Conservation (phyloP, 2,113 vertebrate species). For the Caloenas nicobarica region DNA sequence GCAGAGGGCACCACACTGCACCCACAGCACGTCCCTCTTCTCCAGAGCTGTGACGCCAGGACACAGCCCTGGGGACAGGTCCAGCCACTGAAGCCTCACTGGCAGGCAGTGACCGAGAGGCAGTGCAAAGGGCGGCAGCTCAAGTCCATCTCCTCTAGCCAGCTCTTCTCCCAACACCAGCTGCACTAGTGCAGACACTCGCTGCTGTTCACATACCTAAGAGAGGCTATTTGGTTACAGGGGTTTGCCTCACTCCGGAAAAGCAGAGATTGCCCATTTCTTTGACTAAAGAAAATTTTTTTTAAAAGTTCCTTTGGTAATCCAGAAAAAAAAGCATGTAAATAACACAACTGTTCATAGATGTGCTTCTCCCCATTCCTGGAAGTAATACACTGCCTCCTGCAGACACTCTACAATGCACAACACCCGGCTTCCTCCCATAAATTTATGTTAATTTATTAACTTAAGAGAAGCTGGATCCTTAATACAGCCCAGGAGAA, state of each 20-base stretch:
- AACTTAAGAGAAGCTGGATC: neutral
- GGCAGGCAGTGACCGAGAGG: fast-evolving
- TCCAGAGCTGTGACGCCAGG: neutral
- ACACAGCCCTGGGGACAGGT: neutral
- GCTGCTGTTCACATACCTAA: neutral
- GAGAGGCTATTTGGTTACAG: neutral
- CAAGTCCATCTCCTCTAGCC: neutral
- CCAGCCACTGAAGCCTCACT: neutral
- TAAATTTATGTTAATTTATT: neutral
- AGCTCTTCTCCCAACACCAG: neutral
- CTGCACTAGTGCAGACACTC: neutral
- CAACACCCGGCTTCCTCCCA: neutral
- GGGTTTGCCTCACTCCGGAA: neutral
- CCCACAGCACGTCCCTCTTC: neutral
- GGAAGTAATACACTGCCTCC: neutral
- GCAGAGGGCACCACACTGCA: neutral
- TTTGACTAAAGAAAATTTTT: neutral
- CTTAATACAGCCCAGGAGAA: neutral
- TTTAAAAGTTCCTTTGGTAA: neutral
- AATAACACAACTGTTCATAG: neutral
- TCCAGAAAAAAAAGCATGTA: neutral
- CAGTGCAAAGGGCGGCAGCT: neutral
- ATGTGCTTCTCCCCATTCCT: neutral
- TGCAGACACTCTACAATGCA: neutral
- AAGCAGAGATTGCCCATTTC: neutral